Percentiles rank a stretch among this genome's conserved stretches.
Conservation (phyloP, 2,888 invertebrate genomes). For the Nowickia ferox region DNA sequence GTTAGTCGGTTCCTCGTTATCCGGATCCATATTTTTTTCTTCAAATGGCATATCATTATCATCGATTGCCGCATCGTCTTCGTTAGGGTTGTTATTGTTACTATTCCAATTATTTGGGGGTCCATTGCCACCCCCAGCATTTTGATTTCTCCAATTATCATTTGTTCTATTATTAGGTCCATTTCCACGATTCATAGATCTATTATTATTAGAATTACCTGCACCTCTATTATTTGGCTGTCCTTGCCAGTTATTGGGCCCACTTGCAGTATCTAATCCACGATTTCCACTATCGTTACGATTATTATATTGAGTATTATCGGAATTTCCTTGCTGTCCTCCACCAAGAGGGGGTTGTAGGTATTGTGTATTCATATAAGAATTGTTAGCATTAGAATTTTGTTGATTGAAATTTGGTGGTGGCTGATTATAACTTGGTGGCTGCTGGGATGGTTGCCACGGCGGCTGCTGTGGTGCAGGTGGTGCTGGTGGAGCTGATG, state of each 20-base stretch:
- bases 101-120: conserved; percentile 60
- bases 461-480: conserved; percentile 60
- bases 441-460: conserved; percentile 70
- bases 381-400: conserved; percentile 42
- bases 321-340: conserved; percentile 10
- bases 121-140: conserved; percentile 38
- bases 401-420: conserved; percentile 71
- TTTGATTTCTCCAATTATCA: conserved; percentile 61
- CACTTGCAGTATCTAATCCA: background rate
- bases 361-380: conserved; percentile 51
- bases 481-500: conserved; percentile 23
- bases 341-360: conserved; percentile 53
- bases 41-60: conserved; percentile 2
- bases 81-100: background rate
- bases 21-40: conserved; percentile 40
- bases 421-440: conserved; percentile 71
- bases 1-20: conserved; percentile 40
- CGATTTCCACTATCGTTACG: conserved; percentile 33
- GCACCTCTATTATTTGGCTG: conserved; percentile 40
- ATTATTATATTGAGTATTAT: conserved; percentile 38
- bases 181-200: conserved; percentile 40
- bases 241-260: conserved; percentile 33
- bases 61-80: background rate
- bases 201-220: conserved; percentile 54
- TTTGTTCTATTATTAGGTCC: conserved; percentile 42